Evolutionary conservation across 2,797 vertebrate genomes (phyloP).

Genomic region (Sebastes diploproa): DNA sequence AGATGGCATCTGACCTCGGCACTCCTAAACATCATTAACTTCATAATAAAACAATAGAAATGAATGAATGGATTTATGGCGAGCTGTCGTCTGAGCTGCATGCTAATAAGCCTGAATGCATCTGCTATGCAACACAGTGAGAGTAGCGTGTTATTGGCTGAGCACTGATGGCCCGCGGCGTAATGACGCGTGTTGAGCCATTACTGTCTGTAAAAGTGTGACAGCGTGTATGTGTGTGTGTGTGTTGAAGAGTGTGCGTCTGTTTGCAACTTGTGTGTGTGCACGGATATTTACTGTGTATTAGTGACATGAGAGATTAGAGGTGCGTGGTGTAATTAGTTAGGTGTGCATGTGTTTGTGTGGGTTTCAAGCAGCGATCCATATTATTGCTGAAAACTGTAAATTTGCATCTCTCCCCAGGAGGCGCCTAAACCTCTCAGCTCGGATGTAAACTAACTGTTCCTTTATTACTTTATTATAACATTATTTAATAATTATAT

Average conservation of each 20-base stretch:
- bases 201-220: slow-evolving; percentile 32
- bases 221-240: neutral
- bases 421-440: neutral
- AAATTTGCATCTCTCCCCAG: slow-evolving; percentile 13
- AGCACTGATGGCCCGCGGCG: slow-evolving; percentile 33
- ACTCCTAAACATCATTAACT: slow-evolving; percentile 51
- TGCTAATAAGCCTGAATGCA: slow-evolving; percentile 30
- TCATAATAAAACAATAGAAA: slow-evolving; percentile 45
- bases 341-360: neutral
- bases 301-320: neutral
- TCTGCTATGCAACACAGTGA: slow-evolving; percentile 25
- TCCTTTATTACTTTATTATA: no score
- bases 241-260: neutral
- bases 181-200: slow-evolving; percentile 44
- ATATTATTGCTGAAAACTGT: slow-evolving; percentile 30
- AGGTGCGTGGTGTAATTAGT: slow-evolving; percentile 45
- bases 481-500: no score
- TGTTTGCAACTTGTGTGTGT: neutral
- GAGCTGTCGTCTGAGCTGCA: slow-evolving; percentile 14
- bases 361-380: slow-evolving; percentile 7
- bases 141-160: slow-evolving; percentile 44
- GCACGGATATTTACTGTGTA: neutral
- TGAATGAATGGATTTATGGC: slow-evolving; percentile 3
- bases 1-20: slow-evolving; percentile 24
- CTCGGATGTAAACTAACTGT: slow-evolving; percentile 1